phyloP scores from a whole-genome alignment of 2,888 invertebrate genomes.

The Drosophila picticornis region DNA sequence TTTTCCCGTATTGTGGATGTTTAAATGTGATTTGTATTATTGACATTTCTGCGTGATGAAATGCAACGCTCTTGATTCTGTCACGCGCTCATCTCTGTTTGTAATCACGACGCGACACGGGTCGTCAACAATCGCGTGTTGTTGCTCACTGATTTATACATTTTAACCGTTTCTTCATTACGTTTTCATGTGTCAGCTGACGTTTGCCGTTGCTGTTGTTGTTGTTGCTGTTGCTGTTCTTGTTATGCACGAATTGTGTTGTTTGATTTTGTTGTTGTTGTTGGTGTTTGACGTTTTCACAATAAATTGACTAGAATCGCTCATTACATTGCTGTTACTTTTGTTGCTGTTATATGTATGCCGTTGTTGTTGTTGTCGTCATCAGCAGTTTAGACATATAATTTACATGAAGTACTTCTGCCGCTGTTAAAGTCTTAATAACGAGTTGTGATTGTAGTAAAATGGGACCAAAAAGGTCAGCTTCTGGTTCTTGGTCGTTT shows the following conservation, averaged over 20 bases:
- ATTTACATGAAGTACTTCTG: conserved; percentile 45
- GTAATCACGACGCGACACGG: conserved; percentile 29
- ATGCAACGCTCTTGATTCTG: background rate
- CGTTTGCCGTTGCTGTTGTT: conserved; percentile 16
- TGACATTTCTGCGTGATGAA: background rate
- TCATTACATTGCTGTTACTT: conserved; percentile 37
- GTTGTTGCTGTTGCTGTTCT: conserved; percentile 17
- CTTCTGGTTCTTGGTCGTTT: conserved; percentile 2
- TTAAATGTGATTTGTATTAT: background rate
- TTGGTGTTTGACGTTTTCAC: conserved; percentile 30
- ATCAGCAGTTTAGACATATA: conserved; percentile 40
- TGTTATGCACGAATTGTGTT: conserved; percentile 37
- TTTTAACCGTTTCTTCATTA: conserved; percentile 63
- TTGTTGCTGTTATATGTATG: background rate
- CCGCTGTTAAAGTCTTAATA: conserved; percentile 31
- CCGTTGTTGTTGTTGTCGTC: conserved; percentile 15
- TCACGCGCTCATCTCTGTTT: conserved; percentile 25
- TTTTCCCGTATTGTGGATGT: background rate
- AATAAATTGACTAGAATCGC: conserved; percentile 55
- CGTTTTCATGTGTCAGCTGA: conserved; percentile 56
- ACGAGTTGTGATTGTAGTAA: conserved; percentile 6
- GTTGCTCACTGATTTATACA: conserved; percentile 65
- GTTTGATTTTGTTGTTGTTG: conserved; percentile 5
- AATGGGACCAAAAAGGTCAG: conserved; percentile 36
- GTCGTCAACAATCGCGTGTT: conserved; percentile 62